These are phyloP conservation scores for Cephus runcator DNA, from an alignment of 2,888 invertebrate genomes.

Conservation along the genomic window DNA sequence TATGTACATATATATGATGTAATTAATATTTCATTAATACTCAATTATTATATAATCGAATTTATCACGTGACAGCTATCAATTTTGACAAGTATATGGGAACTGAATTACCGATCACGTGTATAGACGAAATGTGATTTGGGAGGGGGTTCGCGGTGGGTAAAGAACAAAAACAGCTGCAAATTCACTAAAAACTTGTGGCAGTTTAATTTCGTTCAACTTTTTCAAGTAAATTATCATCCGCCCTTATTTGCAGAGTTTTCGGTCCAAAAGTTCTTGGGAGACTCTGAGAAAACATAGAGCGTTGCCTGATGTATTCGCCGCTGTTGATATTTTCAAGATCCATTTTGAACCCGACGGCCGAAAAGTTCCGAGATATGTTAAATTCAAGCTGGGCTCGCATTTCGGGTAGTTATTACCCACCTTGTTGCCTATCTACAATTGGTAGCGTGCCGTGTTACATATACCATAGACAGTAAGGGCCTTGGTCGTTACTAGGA, in stretches of 20 bases:
- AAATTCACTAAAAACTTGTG: not conserved
- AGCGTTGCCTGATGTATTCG: not conserved
- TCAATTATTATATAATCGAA: not conserved
- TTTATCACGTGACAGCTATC: not conserved
- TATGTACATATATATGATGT: no score
- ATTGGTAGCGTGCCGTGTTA: not conserved
- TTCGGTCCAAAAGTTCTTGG: not conserved
- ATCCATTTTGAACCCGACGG: not conserved
- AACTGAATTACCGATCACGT: not conserved
- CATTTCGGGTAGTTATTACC: not conserved
- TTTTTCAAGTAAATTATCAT: not conserved
- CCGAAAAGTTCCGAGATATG: not conserved
- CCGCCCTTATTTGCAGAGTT: not conserved
- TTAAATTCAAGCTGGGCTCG: not conserved
- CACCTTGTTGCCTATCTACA: not conserved
- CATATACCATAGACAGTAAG: not conserved
- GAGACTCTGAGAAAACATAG: not conserved
- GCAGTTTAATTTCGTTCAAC: constrained; percentile 12
- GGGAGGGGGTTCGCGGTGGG: no score
- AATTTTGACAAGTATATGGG: not conserved
- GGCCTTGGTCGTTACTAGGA: not conserved
- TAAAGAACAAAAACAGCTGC: not conserved
- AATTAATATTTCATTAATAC: not conserved
- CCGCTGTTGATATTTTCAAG: not conserved
- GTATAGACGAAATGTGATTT: not conserved